Conservation (phyloP, 1,140 invertebrate species). For the Glomeris maerens region DNA sequence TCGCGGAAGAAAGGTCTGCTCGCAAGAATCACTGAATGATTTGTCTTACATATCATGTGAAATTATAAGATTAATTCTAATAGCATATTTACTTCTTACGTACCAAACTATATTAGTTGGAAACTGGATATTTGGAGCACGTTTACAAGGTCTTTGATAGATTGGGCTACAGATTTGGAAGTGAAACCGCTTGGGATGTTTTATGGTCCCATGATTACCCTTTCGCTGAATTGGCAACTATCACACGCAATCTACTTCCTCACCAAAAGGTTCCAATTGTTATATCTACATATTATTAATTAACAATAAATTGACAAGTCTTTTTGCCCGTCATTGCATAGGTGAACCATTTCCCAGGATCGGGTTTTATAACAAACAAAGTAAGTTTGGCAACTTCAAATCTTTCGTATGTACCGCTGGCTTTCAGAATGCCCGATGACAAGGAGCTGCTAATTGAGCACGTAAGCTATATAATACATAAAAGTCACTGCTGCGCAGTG, state of each 20-base stretch:
- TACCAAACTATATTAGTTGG: background rate
- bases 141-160: constrained; percentile 55
- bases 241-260: constrained; percentile 45
- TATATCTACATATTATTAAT: constrained; percentile 4
- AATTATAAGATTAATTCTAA: no score
- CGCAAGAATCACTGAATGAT: constrained; percentile 9
- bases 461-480: constrained; percentile 29
- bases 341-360: constrained; percentile 91
- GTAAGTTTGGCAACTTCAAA: constrained; percentile 68
- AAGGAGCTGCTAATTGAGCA: constrained; percentile 56
- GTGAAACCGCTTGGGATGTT: constrained; percentile 60
- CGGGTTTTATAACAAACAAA: constrained; percentile 89
- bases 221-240: constrained; percentile 46
- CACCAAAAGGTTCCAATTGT: constrained; percentile 45
- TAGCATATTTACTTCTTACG: constrained; percentile 4
- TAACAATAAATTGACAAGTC: background rate
- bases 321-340: constrained; percentile 15
- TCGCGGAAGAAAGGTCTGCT: constrained; percentile 16
- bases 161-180: constrained; percentile 50
- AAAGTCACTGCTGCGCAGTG: background rate
- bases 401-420: constrained; percentile 60
- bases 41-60: background rate
- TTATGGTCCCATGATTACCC: constrained; percentile 91
- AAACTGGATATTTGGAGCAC: constrained; percentile 53
- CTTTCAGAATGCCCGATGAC: constrained; percentile 73